Evolutionary conservation across 2,113 vertebrate genomes (phyloP).

Genomic region (Oncorhynchus masou): DNA sequence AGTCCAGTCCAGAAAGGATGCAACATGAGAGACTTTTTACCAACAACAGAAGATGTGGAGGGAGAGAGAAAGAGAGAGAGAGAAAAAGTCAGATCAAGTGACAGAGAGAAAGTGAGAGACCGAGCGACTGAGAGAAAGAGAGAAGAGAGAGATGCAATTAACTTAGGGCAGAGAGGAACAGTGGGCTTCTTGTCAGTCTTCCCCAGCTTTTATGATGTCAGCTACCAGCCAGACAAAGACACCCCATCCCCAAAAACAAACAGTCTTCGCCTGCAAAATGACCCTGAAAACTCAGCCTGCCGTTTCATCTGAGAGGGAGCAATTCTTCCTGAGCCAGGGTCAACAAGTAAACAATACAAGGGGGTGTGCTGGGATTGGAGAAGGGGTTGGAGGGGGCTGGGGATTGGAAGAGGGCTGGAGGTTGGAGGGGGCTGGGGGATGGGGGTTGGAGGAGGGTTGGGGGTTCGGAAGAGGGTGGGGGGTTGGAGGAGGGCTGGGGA

Average conservation of each 20-base stretch:
- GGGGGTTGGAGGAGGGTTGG: no score
- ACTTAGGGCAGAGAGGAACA: slow-evolving; percentile 45
- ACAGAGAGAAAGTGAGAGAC: background rate
- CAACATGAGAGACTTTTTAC: slow-evolving; percentile 1
- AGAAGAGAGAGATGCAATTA: slow-evolving; percentile 16
- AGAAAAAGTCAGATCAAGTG: background rate
- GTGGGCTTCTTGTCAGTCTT: slow-evolving; percentile 46
- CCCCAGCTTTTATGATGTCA: slow-evolving; percentile 61
- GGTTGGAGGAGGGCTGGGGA: no score
- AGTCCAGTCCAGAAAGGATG: background rate
- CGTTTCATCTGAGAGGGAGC: slow-evolving; percentile 43
- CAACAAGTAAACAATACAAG: slow-evolving; percentile 54
- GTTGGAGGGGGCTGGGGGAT: no score
- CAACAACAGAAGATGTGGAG: slow-evolving; percentile 9
- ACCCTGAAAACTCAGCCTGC: slow-evolving; percentile 50
- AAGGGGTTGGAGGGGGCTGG: background rate
- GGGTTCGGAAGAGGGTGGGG: no score
- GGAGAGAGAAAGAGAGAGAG: background rate
- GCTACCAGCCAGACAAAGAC: slow-evolving; percentile 40
- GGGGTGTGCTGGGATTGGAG: background rate
- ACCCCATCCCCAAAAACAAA: slow-evolving; percentile 54
- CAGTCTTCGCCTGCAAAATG: slow-evolving; percentile 51
- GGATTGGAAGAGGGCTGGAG: no score
- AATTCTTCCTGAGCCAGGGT: slow-evolving; percentile 37
- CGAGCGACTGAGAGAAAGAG: background rate